phyloP scores from a whole-genome alignment of 2,113 vertebrate species.

The Cebidichthys violaceus region DNA sequence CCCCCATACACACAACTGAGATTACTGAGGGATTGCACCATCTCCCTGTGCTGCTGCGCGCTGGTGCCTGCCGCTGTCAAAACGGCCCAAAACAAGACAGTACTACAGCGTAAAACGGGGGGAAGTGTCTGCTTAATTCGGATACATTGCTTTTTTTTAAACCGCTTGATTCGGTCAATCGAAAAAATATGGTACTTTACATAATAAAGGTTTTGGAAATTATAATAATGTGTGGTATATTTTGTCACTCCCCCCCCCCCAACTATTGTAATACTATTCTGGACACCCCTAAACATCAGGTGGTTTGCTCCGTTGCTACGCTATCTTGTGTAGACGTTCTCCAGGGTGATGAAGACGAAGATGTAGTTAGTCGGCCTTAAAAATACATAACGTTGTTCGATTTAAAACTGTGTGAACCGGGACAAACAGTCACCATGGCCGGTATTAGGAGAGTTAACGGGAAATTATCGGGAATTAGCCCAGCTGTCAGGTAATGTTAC shows the following conservation, averaged over 20 bases:
- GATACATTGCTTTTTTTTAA: fast-evolving
- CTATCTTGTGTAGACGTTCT: conserved; percentile 64
- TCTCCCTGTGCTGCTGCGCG: conserved; percentile 10
- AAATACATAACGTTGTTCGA: background rate
- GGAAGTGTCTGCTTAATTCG: fast-evolving
- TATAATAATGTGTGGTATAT: background rate
- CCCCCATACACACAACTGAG: background rate
- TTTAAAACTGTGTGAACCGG: conserved; percentile 18
- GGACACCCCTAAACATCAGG: conserved; percentile 1
- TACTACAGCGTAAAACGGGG: conserved; percentile 21
- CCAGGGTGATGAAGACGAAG: conserved; percentile 71
- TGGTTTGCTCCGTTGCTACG: conserved; percentile 80
- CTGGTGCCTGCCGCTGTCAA: conserved; percentile 47
- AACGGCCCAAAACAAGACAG: conserved; percentile 43
- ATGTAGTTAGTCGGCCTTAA: conserved; percentile 52
- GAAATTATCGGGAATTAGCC: conserved; percentile 72
- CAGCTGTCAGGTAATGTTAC: conserved; percentile 80
- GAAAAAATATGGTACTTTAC: fast-evolving
- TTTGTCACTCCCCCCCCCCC: fast-evolving
- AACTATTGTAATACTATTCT: background rate
- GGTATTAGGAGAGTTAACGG: conserved; percentile 73
- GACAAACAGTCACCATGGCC: conserved; percentile 67
- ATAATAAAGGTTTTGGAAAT: fast-evolving
- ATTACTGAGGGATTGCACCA: conserved; percentile 61
- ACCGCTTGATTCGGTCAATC: fast-evolving